Evolutionary conservation across 2,797 vertebrate genomes (phyloP).

Genomic region (Coregonus suidteri): DNA sequence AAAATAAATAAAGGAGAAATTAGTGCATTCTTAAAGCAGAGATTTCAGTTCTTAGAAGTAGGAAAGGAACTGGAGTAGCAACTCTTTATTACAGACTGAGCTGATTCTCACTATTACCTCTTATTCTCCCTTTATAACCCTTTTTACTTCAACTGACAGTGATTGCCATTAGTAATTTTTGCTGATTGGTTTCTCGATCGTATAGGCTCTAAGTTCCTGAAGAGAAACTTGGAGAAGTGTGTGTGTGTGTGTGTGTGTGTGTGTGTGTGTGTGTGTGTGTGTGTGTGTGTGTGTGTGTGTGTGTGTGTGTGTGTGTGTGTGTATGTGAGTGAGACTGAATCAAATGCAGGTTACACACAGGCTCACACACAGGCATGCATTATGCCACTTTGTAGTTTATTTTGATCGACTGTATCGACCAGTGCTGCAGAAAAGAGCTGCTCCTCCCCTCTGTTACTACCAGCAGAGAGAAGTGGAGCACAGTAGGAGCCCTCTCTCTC

Average conservation of each 20-base stretch:
- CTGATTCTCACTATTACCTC: constrained; percentile 24
- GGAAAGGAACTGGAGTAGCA: not conserved
- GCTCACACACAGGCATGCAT: no score
- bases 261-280: no score
- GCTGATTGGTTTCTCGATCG: not conserved
- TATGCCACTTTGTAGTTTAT: no score
- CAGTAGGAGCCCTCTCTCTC: not conserved
- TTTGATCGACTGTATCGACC: no score
- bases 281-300: no score
- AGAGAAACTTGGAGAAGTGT: no score
- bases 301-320: no score
- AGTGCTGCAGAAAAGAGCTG: no score
- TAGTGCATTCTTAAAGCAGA: not conserved
- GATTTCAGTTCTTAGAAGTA: not conserved
- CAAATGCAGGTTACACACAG: no score
- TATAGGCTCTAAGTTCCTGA: no score
- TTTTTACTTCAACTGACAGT: not conserved
- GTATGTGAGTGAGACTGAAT: no score
- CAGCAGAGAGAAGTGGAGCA: not conserved
- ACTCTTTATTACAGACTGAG: constrained; percentile 29
- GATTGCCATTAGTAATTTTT: not conserved
- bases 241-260: no score
- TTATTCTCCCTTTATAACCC: not conserved
- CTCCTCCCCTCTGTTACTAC: not conserved
- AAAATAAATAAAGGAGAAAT: not conserved